Evolutionary conservation across 2,113 vertebrate species (phyloP).

Genomic region (Smithornis capensis): DNA sequence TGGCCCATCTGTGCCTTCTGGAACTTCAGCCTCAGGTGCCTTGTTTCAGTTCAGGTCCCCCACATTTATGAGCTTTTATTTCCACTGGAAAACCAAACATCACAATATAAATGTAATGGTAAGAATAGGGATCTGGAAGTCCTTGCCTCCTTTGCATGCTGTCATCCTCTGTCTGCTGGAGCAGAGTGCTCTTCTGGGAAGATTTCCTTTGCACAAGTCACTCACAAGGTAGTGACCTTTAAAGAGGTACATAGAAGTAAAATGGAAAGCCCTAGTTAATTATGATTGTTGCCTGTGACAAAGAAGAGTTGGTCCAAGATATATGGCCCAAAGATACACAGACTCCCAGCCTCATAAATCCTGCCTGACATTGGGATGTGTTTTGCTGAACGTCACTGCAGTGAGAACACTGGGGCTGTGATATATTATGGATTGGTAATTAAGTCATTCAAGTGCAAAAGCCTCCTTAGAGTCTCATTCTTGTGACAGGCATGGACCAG

Average conservation of each 20-base stretch:
- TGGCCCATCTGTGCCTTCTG: slow-evolving; percentile 89
- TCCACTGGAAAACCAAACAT: neutral
- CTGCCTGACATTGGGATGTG: neutral
- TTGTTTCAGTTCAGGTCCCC: neutral
- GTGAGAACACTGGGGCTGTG: neutral
- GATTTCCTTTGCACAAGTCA: slow-evolving; percentile 4
- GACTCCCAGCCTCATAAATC: neutral
- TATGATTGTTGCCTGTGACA: neutral
- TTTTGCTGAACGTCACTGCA: neutral
- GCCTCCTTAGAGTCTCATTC: neutral
- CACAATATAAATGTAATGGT: neutral
- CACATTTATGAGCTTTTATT: neutral
- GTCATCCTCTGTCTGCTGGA: neutral
- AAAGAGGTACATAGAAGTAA: neutral
- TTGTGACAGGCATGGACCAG: neutral
- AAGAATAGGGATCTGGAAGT: neutral
- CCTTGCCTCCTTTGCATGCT: neutral
- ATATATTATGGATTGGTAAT: neutral
- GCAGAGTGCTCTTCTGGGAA: neutral
- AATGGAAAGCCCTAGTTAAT: neutral
- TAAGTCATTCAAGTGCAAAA: neutral
- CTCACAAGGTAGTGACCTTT: slow-evolving; percentile 17
- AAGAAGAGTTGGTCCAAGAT: neutral
- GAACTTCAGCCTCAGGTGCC: slow-evolving; percentile 81
- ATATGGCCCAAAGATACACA: neutral